phyloP scores from a whole-genome alignment of 2,113 vertebrate genomes.

The Bos indicus region DNA sequence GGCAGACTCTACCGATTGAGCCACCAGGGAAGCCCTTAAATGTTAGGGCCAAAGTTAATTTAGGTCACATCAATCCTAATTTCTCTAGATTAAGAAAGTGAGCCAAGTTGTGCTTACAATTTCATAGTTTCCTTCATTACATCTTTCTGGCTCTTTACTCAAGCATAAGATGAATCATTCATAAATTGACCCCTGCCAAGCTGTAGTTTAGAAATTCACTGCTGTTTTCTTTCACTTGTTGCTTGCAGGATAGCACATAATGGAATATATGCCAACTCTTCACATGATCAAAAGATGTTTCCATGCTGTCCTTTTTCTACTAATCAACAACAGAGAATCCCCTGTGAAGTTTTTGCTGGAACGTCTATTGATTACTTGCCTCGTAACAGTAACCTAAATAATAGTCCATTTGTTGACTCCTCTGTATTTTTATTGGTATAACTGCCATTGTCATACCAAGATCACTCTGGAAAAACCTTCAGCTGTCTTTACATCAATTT shows the following conservation, averaged over 20 bases:
- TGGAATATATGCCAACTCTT: neutral
- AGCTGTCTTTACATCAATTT: neutral
- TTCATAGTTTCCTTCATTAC: conserved; percentile 41
- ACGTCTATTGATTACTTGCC: neutral
- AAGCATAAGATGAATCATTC: neutral
- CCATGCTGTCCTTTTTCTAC: neutral
- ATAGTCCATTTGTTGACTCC: neutral
- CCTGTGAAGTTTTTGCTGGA: neutral
- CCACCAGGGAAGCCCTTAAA: neutral
- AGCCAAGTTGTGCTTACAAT: neutral
- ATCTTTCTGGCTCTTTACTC: neutral
- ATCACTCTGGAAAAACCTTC: neutral
- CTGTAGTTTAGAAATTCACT: neutral
- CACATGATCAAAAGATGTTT: neutral
- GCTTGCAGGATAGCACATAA: neutral
- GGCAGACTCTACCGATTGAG: neutral
- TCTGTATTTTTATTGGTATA: neutral
- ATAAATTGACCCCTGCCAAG: neutral
- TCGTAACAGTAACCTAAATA: neutral
- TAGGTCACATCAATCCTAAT: conserved; percentile 3
- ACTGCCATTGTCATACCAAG: neutral
- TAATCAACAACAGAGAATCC: neutral
- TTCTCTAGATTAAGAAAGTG: conserved; percentile 37
- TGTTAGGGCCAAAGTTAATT: conserved; percentile 27
- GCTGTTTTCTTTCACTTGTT: neutral